Evolutionary conservation across 2,888 invertebrate genomes (phyloP), one percentile per base, ranked within the genome.

Genomic region (Trisateles emortualis): DNA sequence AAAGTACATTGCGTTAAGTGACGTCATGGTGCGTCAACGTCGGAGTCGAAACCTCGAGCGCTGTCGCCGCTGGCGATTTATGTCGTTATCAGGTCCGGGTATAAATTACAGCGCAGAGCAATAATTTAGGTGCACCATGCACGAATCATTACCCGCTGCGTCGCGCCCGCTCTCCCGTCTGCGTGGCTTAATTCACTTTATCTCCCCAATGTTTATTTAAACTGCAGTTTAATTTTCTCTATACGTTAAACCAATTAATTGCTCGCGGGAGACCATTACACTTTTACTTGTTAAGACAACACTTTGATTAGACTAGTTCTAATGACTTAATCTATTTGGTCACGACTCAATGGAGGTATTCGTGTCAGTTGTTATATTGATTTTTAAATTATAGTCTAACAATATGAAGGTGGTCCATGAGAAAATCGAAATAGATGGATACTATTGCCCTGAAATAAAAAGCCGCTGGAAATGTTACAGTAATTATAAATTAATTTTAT

Each of bases 61-160:
- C 84, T 88, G 90, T 91, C 91, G 82, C 83, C 87, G 75, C 70
- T 64, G 79, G 78, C 83, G 82, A 92, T 92, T 92, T 92, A 91
- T 91, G 89, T 82, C 87, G 86, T 92, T 92, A 92, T 90, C 90
- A 91, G 84, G 67, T 86, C 71, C 72, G 84, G 78, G 84, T 88
- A 90, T 92, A 92, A 92, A 92, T 92, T 91, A 90, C 88, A 83
- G 68, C 78, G 80, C 82, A 81, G 83, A 74, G 88, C 87, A 88
- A 91, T 92, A 92, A 92, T 91, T 92, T 91, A 90, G 91, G 88
- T 86, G 86, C 86, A 86, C 90, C 84, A 86, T 88, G 87, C 89
- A 90, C 90, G 92, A 89, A 91, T 92, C 90, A 90, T 92, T 92
- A 87, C 92, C 89, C 90, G 86, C 90, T 89, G 91, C 81, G 88